These are phyloP conservation scores for Acanthisitta chloris DNA, from an alignment of 2,113 vertebrate genomes.

Conservation along the genomic window DNA sequence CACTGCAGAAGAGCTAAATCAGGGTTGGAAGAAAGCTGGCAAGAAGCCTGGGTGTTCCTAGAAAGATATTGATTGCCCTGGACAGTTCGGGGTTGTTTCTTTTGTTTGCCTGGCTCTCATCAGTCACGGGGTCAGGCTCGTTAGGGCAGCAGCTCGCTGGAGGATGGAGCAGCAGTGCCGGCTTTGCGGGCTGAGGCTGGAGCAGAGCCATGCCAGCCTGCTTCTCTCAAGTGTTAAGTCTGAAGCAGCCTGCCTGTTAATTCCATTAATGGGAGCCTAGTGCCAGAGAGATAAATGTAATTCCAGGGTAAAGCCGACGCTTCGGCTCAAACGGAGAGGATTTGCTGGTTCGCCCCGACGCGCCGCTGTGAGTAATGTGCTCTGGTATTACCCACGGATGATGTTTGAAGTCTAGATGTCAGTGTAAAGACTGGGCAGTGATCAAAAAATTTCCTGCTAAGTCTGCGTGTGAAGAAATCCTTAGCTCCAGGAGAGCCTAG, in stretches of 20 bases:
- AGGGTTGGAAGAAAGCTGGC: not conserved
- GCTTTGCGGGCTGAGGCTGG: not conserved
- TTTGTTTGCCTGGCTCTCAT: conserved; percentile 1
- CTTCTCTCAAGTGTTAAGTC: conserved; percentile 20
- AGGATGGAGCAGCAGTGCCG: not conserved
- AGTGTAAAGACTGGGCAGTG: not conserved
- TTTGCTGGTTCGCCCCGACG: not conserved
- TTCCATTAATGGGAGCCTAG: conserved; percentile 27
- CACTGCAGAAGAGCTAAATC: not conserved
- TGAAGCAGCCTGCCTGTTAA: conserved; percentile 38
- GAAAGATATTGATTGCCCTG: conserved; percentile 31
- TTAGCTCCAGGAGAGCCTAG: not conserved
- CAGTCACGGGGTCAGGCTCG: not conserved
- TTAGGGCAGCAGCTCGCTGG: not conserved
- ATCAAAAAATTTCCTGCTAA: not conserved
- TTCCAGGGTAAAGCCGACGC: not conserved
- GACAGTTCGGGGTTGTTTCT: conserved; percentile 19
- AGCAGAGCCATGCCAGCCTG: not conserved
- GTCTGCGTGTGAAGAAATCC: not conserved
- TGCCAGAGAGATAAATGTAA: not conserved
- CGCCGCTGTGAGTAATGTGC: not conserved
- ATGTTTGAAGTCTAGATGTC: not conserved
- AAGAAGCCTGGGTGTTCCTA: not conserved
- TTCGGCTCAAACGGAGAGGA: not conserved
- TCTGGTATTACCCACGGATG: not conserved